phyloP scores from a whole-genome alignment of 2,888 invertebrate genomes.

The Andrena bicolor region DNA sequence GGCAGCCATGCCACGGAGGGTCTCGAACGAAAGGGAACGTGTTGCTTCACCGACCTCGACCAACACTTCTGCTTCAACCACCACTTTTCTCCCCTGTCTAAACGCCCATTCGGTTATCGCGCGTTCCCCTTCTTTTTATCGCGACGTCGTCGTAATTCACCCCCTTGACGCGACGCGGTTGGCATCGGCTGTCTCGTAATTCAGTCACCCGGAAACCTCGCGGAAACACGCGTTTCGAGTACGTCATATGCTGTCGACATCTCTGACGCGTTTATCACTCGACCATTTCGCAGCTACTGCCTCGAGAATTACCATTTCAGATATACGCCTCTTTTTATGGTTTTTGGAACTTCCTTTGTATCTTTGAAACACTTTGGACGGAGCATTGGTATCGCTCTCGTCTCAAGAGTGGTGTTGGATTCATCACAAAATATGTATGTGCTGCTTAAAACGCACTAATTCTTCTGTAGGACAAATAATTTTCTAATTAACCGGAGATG shows the following conservation, averaged over 20 bases:
- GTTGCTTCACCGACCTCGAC: conserved; percentile 58
- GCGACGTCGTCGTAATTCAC: conserved; percentile 26
- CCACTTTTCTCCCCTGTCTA: conserved; percentile 68
- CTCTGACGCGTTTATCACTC: conserved; percentile 1
- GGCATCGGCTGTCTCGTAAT: conserved; percentile 47
- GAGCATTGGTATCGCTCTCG: too few species aligned
- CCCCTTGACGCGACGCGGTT: conserved; percentile 20
- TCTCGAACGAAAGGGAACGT: conserved; percentile 47
- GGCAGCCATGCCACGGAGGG: conserved; percentile 19
- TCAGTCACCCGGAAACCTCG: conserved; percentile 44
- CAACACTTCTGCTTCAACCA: conserved; percentile 66
- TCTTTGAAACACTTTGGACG: too few species aligned
- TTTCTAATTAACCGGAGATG: too few species aligned
- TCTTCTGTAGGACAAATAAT: too few species aligned
- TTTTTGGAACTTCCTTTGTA: too few species aligned
- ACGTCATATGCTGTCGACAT: neutral
- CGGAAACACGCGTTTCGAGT: conserved; percentile 7
- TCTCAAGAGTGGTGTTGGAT: too few species aligned
- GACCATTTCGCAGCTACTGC: neutral
- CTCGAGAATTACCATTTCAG: neutral
- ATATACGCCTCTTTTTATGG: too few species aligned
- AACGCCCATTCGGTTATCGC: conserved; percentile 58
- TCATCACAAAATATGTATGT: too few species aligned
- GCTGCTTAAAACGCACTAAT: too few species aligned
- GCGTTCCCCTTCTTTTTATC: conserved; percentile 48